Evolutionary conservation across 2,113 vertebrate genomes (phyloP).

Genomic region (Platycercus adscitus): DNA sequence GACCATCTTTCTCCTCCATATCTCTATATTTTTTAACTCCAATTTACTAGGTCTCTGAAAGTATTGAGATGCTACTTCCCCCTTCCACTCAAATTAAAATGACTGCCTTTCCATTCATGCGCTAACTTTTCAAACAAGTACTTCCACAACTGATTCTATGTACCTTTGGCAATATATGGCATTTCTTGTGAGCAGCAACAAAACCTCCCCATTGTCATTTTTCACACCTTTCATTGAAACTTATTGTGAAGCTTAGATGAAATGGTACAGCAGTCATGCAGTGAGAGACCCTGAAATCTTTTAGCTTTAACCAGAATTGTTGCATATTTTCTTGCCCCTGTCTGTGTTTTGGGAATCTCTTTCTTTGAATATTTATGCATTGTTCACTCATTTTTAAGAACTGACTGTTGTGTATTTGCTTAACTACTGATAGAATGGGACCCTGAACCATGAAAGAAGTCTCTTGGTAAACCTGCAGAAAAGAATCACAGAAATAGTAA

Average conservation of each 20-base stretch:
- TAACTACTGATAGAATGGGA: not conserved
- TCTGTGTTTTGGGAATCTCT: not conserved
- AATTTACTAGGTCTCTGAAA: not conserved
- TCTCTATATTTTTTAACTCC: not conserved
- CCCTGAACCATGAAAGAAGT: not conserved
- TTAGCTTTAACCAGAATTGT: not conserved
- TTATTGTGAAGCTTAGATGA: not conserved
- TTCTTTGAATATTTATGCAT: not conserved
- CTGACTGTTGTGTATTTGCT: not conserved
- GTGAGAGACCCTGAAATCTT: not conserved
- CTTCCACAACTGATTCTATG: not conserved
- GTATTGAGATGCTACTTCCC: not conserved
- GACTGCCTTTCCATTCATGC: not conserved
- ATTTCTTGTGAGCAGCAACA: not conserved
- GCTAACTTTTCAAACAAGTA: not conserved
- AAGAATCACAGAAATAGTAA: not conserved
- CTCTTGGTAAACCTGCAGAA: not conserved
- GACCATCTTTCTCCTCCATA: not conserved
- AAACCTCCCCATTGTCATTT: not conserved
- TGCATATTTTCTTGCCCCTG: not conserved
- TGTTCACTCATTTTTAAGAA: not conserved
- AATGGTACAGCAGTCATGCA: not conserved
- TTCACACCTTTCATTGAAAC: not conserved
- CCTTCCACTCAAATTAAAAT: not conserved
- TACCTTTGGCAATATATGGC: not conserved